Conservation (phyloP, 1,140 invertebrate species). For the Panagrolaimus sp. region DNA sequence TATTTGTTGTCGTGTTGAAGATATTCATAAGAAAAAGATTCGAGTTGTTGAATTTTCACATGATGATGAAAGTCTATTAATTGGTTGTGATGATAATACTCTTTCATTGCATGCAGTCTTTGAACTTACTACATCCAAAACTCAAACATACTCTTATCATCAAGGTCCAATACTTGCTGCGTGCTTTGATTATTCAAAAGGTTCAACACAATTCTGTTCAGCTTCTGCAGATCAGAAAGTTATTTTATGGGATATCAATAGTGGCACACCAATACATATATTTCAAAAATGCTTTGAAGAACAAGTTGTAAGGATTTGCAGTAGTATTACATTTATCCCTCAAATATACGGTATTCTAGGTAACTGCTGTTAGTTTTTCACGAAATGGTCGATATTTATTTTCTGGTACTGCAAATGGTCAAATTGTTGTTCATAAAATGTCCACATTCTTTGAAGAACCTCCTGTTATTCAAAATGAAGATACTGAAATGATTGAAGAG, state of each 20-base stretch:
- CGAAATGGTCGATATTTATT: background rate
- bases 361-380: background rate
- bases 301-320: background rate
- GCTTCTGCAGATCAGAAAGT: background rate
- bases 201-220: background rate
- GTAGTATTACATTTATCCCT: no score
- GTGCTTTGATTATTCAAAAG: background rate
- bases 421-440: conserved; percentile 1
- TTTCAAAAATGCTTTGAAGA: background rate
- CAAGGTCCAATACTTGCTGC: background rate
- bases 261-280: background rate
- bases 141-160: background rate
- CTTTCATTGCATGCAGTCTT: background rate
- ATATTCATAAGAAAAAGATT: background rate
- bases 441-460: background rate
- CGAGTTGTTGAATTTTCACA: background rate
- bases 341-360: background rate
- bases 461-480: background rate
- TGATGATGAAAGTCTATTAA: background rate
- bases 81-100: background rate
- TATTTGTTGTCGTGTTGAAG: background rate
- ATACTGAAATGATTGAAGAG: background rate
- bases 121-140: background rate
- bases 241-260: conserved; percentile 2
- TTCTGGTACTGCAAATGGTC: background rate